A percentile compares a stretch with the other conserved stretches of the same genome.
These are phyloP conservation scores for Sinohyriopsis cumingii DNA, from an alignment of 2,888 invertebrate species.

Conservation along the genomic window DNA sequence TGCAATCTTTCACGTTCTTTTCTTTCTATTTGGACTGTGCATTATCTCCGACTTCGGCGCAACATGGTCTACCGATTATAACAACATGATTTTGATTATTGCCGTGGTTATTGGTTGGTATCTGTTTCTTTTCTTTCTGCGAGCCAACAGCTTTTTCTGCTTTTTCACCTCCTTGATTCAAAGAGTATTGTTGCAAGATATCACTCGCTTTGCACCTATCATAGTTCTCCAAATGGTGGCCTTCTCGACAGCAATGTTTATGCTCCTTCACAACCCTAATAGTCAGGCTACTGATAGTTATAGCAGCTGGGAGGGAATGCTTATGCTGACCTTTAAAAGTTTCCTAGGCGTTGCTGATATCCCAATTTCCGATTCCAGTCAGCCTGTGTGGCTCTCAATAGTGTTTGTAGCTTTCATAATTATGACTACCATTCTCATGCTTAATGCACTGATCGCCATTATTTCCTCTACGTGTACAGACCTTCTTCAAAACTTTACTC, in stretches of 20 bases:
- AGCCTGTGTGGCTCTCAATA: constrained; percentile 46
- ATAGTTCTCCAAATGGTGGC: constrained; percentile 49
- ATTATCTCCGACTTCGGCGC: too few species aligned
- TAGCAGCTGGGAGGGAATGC: constrained; percentile 30
- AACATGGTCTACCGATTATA: constrained; percentile 1
- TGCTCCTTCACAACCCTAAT: constrained; percentile 39
- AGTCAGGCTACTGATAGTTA: constrained; percentile 27
- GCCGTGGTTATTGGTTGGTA: constrained; percentile 55
- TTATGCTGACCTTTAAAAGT: constrained; percentile 52
- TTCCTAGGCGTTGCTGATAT: constrained; percentile 55
- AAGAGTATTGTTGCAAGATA: constrained; percentile 49
- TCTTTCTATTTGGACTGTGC: too few species aligned
- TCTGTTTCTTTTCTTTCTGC: constrained; percentile 53
- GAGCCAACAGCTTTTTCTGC: constrained; percentile 49
- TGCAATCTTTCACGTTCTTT: too few species aligned
- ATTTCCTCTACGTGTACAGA: constrained; percentile 57
- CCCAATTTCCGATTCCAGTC: constrained; percentile 37
- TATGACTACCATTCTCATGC: constrained; percentile 52
- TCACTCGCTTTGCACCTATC: constrained; percentile 44
- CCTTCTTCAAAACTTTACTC: constrained; percentile 38
- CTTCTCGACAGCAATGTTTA: constrained; percentile 52
- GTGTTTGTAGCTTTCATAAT: constrained; percentile 49
- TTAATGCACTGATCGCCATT: constrained; percentile 61
- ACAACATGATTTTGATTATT: constrained; percentile 43
- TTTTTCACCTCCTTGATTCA: constrained; percentile 61